Conservation (phyloP, 2,888 invertebrate species). For the Erebia aethiops region DNA sequence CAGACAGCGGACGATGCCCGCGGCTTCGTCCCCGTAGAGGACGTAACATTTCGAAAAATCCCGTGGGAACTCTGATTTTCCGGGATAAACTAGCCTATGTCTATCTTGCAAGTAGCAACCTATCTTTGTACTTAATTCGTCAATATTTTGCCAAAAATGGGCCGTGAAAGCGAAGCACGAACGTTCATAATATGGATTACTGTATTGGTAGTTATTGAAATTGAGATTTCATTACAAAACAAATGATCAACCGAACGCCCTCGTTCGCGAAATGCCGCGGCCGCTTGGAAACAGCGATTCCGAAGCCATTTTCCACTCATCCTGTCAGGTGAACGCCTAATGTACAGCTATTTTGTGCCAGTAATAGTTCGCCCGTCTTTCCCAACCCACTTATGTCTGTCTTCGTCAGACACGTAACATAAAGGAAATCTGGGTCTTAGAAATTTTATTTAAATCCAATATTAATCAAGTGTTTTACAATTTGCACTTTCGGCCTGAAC, state of each 20-base stretch:
- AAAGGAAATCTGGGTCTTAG: conserved; percentile 40
- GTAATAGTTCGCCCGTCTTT: conserved; percentile 37
- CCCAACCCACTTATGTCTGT: conserved; percentile 41
- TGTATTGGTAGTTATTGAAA: background rate
- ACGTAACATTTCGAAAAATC: too few species aligned
- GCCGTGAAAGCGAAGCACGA: too few species aligned
- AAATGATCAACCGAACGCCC: conserved; percentile 9
- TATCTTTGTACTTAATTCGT: too few species aligned
- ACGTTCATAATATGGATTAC: too few species aligned
- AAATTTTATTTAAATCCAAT: conserved; percentile 33
- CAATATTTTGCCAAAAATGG: too few species aligned
- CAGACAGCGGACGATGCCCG: too few species aligned
- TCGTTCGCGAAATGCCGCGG: conserved; percentile 14
- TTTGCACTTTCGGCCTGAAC: conserved; percentile 26
- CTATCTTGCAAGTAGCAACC: too few species aligned
- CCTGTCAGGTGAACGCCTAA: conserved; percentile 31
- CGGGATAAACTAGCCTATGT: too few species aligned
- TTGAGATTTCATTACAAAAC: background rate
- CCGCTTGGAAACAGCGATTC: conserved; percentile 16
- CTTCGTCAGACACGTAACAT: conserved; percentile 35
- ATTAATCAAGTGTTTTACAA: conserved; percentile 18
- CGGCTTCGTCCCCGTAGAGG: too few species aligned
- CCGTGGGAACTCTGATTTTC: too few species aligned
- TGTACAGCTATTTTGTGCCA: conserved; percentile 30
- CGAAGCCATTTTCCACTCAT: conserved; percentile 36